Evolutionary conservation across 1,140 invertebrate genomes (phyloP).

Genomic region (Mesaphorura yosii): DNA sequence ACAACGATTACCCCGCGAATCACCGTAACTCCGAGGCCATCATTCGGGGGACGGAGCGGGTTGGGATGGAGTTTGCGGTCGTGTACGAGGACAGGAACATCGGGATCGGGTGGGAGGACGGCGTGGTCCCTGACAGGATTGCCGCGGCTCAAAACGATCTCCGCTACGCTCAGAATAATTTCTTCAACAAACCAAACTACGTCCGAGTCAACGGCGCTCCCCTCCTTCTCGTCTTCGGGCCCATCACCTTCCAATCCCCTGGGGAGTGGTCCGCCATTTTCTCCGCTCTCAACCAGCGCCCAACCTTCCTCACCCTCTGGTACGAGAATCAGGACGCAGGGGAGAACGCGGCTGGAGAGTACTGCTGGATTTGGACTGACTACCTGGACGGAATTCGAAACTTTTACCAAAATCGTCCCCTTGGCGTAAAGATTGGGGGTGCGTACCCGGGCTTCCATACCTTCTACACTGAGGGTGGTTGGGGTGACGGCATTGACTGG

Average conservation of each 20-base stretch:
- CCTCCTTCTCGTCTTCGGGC: conserved; percentile 12
- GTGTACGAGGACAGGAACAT: conserved; percentile 16
- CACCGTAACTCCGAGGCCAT: conserved; percentile 6
- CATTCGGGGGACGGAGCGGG: neutral
- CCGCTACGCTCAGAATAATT: conserved; percentile 6
- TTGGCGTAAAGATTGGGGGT: conserved; percentile 11
- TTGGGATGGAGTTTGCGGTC: conserved; percentile 11
- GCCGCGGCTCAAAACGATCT: conserved; percentile 4
- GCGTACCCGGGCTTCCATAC: conserved; percentile 15
- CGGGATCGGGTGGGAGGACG: conserved; percentile 6
- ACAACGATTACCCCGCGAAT: conserved; percentile 14
- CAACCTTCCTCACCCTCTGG: neutral
- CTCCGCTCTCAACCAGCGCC: neutral
- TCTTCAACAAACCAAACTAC: conserved; percentile 9
- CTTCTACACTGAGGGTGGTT: conserved; percentile 12
- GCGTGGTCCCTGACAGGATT: conserved; percentile 5
- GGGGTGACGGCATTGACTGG: conserved; percentile 9
- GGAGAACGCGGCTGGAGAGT: conserved; percentile 13
- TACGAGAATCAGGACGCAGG: conserved; percentile 6
- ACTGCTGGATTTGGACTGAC: conserved; percentile 22
- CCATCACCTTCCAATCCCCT: neutral
- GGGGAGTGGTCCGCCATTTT: neutral
- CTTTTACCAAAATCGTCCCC: conserved; percentile 17
- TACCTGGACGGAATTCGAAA: conserved; percentile 20
- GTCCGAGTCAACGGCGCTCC: conserved; percentile 6